A percentile compares a stretch with the other conserved stretches of the same genome.
These are phyloP conservation scores for Xyliphius kryptos DNA, from an alignment of 2,113 vertebrate species.

Conservation along the genomic window DNA sequence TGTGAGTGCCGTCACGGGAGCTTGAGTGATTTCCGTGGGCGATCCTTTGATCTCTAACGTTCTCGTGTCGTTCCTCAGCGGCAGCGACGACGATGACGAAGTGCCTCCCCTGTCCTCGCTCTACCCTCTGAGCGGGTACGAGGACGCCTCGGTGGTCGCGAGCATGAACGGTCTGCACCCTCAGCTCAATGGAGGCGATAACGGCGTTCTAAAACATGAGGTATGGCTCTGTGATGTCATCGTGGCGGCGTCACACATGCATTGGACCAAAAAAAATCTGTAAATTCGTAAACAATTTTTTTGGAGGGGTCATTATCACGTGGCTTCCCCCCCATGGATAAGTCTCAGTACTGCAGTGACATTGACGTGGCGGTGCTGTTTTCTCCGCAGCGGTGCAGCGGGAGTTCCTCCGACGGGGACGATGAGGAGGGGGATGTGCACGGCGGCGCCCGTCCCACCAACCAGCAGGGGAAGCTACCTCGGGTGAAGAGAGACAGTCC, in stretches of 20 bases:
- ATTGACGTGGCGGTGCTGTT: background rate
- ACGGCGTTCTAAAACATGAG: constrained; percentile 75
- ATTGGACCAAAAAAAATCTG: no score
- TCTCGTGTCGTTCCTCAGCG: constrained; percentile 56
- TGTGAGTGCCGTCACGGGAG: constrained; percentile 69
- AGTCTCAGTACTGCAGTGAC: no score
- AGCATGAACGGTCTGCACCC: constrained; percentile 82
- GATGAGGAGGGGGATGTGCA: constrained; percentile 83
- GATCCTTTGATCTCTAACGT: background rate
- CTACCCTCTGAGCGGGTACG: constrained; percentile 80
- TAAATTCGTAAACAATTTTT: no score
- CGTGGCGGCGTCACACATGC: no score
- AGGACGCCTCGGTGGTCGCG: constrained; percentile 70
- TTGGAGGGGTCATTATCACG: no score
- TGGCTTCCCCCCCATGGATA: no score
- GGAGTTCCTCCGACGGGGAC: constrained; percentile 89
- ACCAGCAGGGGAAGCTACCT: constrained; percentile 62
- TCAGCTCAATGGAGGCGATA: constrained; percentile 78
- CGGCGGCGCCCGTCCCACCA: constrained; percentile 67
- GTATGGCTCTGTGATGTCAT: constrained; percentile 55
- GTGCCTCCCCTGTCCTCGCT: constrained; percentile 81
- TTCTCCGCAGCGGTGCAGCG: constrained; percentile 80
- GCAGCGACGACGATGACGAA: constrained; percentile 60
- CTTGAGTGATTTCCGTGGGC: no score
- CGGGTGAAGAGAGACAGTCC: constrained; percentile 71